These are phyloP conservation scores for Rhodeus uyekii DNA, from an alignment of 2,797 vertebrate genomes.

Conservation along the genomic window DNA sequence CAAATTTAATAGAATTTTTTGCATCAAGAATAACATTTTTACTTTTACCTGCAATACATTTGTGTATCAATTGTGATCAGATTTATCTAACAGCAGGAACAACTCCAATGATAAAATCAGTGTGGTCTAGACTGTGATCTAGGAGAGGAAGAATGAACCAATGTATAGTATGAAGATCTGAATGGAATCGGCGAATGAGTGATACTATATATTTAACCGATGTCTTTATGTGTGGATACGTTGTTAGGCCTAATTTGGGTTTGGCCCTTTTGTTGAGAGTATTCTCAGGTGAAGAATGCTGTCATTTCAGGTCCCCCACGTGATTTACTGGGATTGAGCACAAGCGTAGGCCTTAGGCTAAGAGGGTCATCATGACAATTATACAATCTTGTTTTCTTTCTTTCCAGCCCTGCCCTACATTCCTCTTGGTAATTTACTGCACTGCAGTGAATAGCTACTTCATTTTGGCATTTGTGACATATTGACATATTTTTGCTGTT, in stretches of 20 bases:
- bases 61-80: neutral
- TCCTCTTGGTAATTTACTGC: slow-evolving; percentile 86
- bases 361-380: slow-evolving; percentile 73
- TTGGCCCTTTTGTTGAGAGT: slow-evolving; percentile 52
- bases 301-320: slow-evolving; percentile 77
- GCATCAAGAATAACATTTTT: neutral
- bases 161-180: neutral
- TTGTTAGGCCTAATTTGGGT: slow-evolving; percentile 8
- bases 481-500: slow-evolving; percentile 88
- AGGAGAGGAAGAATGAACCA: neutral
- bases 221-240: neutral
- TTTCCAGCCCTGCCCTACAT: slow-evolving; percentile 69
- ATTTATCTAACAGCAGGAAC: neutral
- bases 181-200: neutral
- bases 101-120: no score
- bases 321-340: slow-evolving; percentile 78
- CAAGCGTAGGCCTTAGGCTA: slow-evolving; percentile 71
- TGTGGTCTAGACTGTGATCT: neutral
- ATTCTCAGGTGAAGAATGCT: slow-evolving; percentile 65
- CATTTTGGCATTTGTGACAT: slow-evolving; percentile 80
- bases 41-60: neutral
- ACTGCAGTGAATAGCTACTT: slow-evolving; percentile 80
- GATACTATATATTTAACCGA: neutral
- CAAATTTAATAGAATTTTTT: no score
- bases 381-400: slow-evolving; percentile 39